phyloP scores from a whole-genome alignment of 2,888 invertebrate genomes.

The Petrophora chlorosata region DNA sequence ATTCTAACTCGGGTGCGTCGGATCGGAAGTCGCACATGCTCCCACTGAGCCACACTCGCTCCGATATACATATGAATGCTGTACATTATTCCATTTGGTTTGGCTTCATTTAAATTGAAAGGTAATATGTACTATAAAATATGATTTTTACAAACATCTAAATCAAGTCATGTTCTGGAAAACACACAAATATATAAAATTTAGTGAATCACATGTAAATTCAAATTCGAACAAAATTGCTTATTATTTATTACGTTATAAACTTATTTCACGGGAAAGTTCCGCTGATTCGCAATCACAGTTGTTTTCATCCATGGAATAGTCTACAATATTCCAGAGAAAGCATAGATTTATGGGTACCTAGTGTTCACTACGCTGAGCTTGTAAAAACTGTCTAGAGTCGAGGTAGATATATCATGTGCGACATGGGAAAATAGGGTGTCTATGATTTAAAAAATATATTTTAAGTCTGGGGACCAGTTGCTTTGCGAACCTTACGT shows the following conservation, averaged over 20 bases:
- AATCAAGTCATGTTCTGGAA: slow-evolving; percentile 1
- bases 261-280: slow-evolving; percentile 25
- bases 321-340: slow-evolving; percentile 6
- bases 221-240: slow-evolving; percentile 17
- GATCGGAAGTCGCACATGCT: no score
- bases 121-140: not conserved
- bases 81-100: no score
- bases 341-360: slow-evolving; percentile 33
- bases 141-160: not conserved
- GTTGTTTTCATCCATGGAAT: slow-evolving; percentile 27
- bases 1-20: no score
- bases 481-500: no score
- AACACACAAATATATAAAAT: slow-evolving; percentile 8
- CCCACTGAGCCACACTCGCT: no score
- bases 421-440: slow-evolving; percentile 25
- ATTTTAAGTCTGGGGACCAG: no score
- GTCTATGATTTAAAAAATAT: not conserved
- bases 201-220: slow-evolving; percentile 15
- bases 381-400: slow-evolving; percentile 37
- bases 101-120: no score
- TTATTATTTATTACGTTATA: slow-evolving; percentile 29
- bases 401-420: slow-evolving; percentile 25
- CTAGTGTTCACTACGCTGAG: slow-evolving; percentile 29
- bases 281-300: slow-evolving; percentile 26
- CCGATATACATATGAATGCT: no score